Base-by-base conservation (phyloP, 2,888 invertebrate species). In the Cephonodes hylas region DNA sequence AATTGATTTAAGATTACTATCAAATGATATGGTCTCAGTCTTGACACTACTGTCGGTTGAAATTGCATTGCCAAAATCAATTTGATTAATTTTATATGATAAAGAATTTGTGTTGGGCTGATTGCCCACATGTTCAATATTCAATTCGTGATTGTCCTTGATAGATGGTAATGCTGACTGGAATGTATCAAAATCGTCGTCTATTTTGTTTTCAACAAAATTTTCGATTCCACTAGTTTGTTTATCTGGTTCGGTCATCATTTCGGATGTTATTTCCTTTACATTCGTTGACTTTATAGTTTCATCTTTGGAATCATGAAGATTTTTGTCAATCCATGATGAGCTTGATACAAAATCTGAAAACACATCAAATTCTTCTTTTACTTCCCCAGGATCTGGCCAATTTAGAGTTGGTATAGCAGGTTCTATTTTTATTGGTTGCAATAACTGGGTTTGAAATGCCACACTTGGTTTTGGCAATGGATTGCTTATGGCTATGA, bases 311-410 rank as follows among this genome's bases (percentile, higher is more conserved):
- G n/a, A 8, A 10, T 20, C 31, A 18, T 8, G 3, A 5, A 27
- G 3, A 10, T 27, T 53, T 15, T 15, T 27, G 18, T 71, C 74
- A 69, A 69, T 69, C 76, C 80, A 80, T 45, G 81, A 63, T 15
- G 85, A 74, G 70, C 73, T 85, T 22, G 88, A 84, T 44, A 87
- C 74, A 65, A 91, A 90, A 66, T 91, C 89, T 7, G 91, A 80
- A 69, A 92, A 92, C 68, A 90, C 89, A 56, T 90, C 88, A 76
- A 90, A 92, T 1, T 84, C 85, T 64, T 84, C 87, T 70, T 90
- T 92, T 0, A 93, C 88, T 74, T 93, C 86, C 4, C 93, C 93
- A 63, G 93, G 93, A 64, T 89, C 86, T 13, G 93, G 93, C 93
- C 93, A 93, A 66, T 93, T 93, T 27, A 93, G 76, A n/a, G 86